Evolutionary conservation across 2,888 invertebrate genomes (phyloP), one percentile per base, ranked within the genome.

Genomic region (Cordylochernes scorpioides): DNA sequence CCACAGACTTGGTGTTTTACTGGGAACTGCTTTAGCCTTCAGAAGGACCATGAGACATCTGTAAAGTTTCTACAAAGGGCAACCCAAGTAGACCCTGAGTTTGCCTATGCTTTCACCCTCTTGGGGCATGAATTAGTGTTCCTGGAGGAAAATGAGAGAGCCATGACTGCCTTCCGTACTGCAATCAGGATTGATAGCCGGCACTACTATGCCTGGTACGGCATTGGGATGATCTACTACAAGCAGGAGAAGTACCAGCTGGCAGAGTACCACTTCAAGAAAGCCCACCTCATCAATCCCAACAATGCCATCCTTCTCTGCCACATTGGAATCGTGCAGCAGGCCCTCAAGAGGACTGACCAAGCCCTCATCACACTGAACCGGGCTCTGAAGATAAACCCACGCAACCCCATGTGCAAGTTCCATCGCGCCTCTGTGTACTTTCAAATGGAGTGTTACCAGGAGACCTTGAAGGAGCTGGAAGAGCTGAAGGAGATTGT

Each of bases 161-260:
- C 94, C 3, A 68, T 86, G 59, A 70, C 74, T 30, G 84, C 86
- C 51, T 97, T 88, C 51, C 64, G 88, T 44, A 75, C 74, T 42
- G 86, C 91, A 2, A 71, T 88, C 21, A 19, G 78, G 40, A 67
- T 86, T 31, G 82, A 91, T 57, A 68, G 78, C 1, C 64, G 86
- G 30, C 88, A 91, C 57, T 97, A 94, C 50, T 88, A 91, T 46
- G 88, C 94, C 5, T 91, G 91, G 88, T 94, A 84, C 53, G 97
- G 97, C 29, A 73, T 97, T 39, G 94, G 91, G 14, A 75, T 88
- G 43, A 88, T 97, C 38, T 86, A 80, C 52, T 86, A 86, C 33
- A 84, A 91, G 46, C 86, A 91, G 53, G 94, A 97, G 51, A 72
- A 86, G 39, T 86, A 74, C 58, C 68, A 69, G 46, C 59, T 84